A percentile compares a stretch with the other conserved stretches of the same genome.
phyloP scores from a whole-genome alignment of 2,113 vertebrate genomes.

The Climacteris rufus region DNA sequence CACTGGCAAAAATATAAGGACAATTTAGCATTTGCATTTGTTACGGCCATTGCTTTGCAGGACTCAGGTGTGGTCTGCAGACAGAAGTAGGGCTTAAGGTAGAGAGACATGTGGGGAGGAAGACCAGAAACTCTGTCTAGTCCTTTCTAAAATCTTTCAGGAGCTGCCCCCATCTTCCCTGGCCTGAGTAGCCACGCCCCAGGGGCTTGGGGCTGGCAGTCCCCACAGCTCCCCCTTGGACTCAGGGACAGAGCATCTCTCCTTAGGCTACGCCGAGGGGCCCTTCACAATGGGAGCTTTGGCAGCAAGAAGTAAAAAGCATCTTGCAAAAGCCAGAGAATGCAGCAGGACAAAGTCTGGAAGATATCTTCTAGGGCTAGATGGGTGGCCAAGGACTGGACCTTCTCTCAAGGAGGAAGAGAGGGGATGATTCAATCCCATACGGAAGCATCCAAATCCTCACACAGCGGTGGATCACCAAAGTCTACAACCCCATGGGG shows the following conservation, averaged over 20 bases:
- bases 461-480: neutral
- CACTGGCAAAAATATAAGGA: neutral
- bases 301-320: neutral
- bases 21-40: neutral
- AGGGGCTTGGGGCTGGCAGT: neutral
- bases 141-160: neutral
- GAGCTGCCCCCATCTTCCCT: neutral
- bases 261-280: neutral
- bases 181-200: neutral
- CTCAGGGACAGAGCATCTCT: neutral
- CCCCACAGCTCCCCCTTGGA: neutral
- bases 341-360: neutral
- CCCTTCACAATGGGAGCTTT: neutral
- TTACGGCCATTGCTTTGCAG: neutral
- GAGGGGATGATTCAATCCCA: neutral
- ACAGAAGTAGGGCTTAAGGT: neutral
- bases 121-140: neutral
- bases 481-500: neutral
- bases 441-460: neutral
- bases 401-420: neutral
- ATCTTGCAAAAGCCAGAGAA: neutral
- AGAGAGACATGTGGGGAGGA: neutral
- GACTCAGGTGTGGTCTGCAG: neutral
- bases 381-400: neutral
- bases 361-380: neutral